Base-by-base conservation (phyloP, 1,140 invertebrate species). In the Nebria ingens region DNA sequence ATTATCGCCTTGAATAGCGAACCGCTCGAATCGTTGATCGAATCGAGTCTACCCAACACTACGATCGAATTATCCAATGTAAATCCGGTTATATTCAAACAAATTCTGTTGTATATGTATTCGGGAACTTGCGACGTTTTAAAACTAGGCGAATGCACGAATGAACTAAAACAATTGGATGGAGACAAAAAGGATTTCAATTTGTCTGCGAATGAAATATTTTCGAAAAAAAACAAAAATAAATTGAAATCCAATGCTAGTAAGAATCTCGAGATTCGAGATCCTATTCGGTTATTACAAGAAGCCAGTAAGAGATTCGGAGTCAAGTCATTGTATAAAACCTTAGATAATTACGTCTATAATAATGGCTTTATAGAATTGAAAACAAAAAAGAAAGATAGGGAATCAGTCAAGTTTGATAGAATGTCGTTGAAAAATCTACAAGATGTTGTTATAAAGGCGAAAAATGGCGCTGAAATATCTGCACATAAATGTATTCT, bases 401-500 rank as follows among this genome's bases (percentile, higher is more conserved):
- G 19, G 17, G 25, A 53, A 23, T 19, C 19, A 1, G 11, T 53
- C 19, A 34, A 23, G 12, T 53, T 53, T 34, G 52, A 53, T 53
- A 53, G 52, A 53, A 15, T 4, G 17, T 15, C 19, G 19, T 34
- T 45, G 6, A 45, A 45, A 17, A 9, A 45, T 9, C 40, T 45
- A 4, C 40, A 45, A 45, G 40, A 45, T 29, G 62, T 52, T 45
- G 38, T 45, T 23, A 55, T 58, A 12, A 50, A 29, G 17, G 54
- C 50, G 34, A 58, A 58, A 15, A 55, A 1, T 19, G 77, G 76
- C 9, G 65, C 68, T 1, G 60, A 71, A n/a, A 70, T 86, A 45
- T 67, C 73, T 2, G 86, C 83, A 34, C 86, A 91, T 65, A 84
- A 83, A 58, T 89, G 86, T 68, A 72, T 91, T 38, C 70, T 89